Evolutionary conservation across 2,797 vertebrate genomes (phyloP).

Genomic region (Sebastes vulpes): DNA sequence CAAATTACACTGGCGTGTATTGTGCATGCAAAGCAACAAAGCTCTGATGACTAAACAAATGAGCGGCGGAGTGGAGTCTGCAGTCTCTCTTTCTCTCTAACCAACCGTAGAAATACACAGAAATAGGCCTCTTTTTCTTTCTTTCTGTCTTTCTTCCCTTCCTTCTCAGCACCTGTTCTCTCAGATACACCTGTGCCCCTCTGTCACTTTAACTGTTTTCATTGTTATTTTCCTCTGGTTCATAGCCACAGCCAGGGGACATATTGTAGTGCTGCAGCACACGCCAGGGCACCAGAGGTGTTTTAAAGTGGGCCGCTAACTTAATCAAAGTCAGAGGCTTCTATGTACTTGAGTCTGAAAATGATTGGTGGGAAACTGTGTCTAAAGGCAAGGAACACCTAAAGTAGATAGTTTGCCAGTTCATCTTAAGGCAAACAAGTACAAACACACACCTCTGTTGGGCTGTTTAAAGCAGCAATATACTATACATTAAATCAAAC

Average conservation of each 20-base stretch:
- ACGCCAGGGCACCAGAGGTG: conserved; percentile 16
- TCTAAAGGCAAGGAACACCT: background rate
- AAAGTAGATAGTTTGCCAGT: background rate
- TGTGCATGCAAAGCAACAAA: conserved; percentile 59
- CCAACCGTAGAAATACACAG: background rate
- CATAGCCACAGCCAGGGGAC: conserved; percentile 29
- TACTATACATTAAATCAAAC: too few species aligned
- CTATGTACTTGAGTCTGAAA: conserved; percentile 10
- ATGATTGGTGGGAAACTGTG: conserved; percentile 9
- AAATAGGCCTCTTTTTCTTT: background rate
- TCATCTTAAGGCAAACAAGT: background rate
- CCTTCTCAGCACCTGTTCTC: background rate
- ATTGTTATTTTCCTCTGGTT: conserved; percentile 30
- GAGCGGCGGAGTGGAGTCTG: conserved; percentile 8
- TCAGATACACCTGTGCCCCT: conserved; percentile 28
- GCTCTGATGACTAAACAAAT: conserved; percentile 46
- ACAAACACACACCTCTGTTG: background rate
- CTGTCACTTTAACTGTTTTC: conserved; percentile 19
- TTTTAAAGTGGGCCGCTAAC: conserved; percentile 45
- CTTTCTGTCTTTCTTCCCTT: background rate
- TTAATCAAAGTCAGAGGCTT: conserved; percentile 52
- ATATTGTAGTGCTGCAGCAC: conserved; percentile 9
- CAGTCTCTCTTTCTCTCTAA: background rate
- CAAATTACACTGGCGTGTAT: conserved; percentile 46
- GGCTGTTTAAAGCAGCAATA: background rate